Percentiles rank a stretch among this genome's conserved stretches.
Conservation (phyloP, 2,797 vertebrate genomes). For the Podarcis siculus region DNA sequence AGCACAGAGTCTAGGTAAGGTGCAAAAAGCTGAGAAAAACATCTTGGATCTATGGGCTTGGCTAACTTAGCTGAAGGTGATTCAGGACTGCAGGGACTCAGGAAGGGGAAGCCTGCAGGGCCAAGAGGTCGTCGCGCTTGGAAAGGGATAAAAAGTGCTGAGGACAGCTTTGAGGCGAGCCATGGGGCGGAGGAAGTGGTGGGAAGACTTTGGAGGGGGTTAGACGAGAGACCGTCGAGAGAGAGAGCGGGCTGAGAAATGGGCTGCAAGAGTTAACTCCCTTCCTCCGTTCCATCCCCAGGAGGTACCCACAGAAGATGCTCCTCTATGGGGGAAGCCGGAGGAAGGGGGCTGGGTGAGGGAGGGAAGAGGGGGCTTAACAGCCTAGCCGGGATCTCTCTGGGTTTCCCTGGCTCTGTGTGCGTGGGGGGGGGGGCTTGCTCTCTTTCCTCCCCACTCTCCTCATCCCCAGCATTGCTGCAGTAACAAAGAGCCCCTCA, state of each 20-base stretch:
- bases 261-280: neutral
- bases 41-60: neutral
- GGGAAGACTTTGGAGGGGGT: neutral
- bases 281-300: neutral
- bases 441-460: neutral
- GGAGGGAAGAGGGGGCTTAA: neutral
- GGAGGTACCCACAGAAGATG: neutral
- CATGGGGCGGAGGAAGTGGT: neutral
- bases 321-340: neutral
- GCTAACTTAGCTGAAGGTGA: too few relatives aligned
- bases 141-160: too few relatives aligned
- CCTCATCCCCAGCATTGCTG: constrained; percentile 24
- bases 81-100: neutral
- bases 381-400: neutral
- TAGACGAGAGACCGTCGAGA: neutral
- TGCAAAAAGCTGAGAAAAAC: neutral
- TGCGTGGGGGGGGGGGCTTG: neutral
- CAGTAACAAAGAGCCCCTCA: constrained; percentile 48
- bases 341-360: neutral
- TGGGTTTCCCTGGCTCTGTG: constrained; percentile 11
- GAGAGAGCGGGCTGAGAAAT: neutral
- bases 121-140: too few relatives aligned
- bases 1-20: too few relatives aligned
- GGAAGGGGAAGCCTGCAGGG: too few relatives aligned
- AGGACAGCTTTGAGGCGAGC: neutral